Evolutionary conservation across 2,797 vertebrate genomes (phyloP), one percentile per base, ranked within the genome.

Genomic region (Perdix hodgsoniae): DNA sequence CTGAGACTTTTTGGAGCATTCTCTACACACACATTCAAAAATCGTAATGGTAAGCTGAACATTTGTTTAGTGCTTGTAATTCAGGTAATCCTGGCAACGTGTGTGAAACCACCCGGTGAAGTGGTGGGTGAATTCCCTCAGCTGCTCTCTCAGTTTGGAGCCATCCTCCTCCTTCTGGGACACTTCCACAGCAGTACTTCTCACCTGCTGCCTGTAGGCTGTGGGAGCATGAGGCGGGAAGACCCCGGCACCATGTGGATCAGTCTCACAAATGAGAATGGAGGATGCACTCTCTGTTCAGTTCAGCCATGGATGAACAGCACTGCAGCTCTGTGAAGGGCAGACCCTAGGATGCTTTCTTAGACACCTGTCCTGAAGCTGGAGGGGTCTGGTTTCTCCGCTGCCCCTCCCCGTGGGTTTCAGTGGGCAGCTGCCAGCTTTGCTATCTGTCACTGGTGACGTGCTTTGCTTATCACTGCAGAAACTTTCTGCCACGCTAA

Each of bases 301-400:
- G 29, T 31, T 89, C 11, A 6, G 33, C 24, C 35, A n/a, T 0
- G 0, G 37, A 83, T 3, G 7, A 66, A 40, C 9, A 63, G 15
- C 44, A 14, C 11, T 45, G 23, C n/a, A 26, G 6, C 27, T 3
- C 31, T 21, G 4, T 42, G 11, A 57, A 63, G 59, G 80, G n/a
- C 29, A 66, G 11, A 56, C 21, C 16, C 14, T 14, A 1, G 23
- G 31, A 0, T 61, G 31, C 59, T 67, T 77, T 77, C 40, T 66
- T 54, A 47, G 78, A 21, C 17, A 33, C 29, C 60, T n/a, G 31
- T 50, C 9, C 21, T 59, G 26, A 19, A 65, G 63, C 29, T 12
- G 50, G 14, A 44, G 14, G 47, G 37, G 24, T 19, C 54, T 57
- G 2, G 0, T 17, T 77, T 37, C 59, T 47, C 21, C 3, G 9